Base-by-base conservation (phyloP, 2,113 vertebrate genomes). In the Brachirus orientalis region DNA sequence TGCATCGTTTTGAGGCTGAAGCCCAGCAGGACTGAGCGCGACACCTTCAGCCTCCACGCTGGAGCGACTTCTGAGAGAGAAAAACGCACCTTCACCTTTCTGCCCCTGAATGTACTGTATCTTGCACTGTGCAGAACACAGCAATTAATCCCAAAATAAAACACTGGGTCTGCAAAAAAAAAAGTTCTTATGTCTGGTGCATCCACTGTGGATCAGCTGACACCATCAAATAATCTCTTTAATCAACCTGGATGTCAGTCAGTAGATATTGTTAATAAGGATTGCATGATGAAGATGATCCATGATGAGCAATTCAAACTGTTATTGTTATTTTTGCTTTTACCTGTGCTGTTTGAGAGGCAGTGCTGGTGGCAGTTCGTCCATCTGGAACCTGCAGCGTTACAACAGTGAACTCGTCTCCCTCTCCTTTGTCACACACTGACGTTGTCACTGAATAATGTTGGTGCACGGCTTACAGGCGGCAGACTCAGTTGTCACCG, bases 271-370 rank as follows among this genome's bases (percentile, higher is more conserved):
- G 28, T 28, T 28, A 28, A 28, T 28, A 1, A 28, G 1, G 44
- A 17, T 8, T 17, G 3, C 8, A 22, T 8, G 11, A 14, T 28
- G 0, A 8, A 37, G 36, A 20, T 28, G 22, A 28, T 9, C 8
- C 38, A 10, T 10, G 12, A 7, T 41, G 11, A 41, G 40, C 14
- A 12, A 8, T 16, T 13, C 13, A 45, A 17, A 45, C 22, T 8
- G 9, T 7, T 10, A 8, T 6, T 19, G 44, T 4, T 41, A n/a
- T 22, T 28, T 14, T 28, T 48, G 19, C 28, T 74, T 80, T 82
- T 86, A 93, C 92, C 90, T 88, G 78, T 69, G 90, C 65, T 88
- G 87, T 86, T 93, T 93, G 66, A 81, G 68, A 19, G 92, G 92
- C 69, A 93, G 74, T 4, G 64, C 84, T 5, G 92, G 92, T 6